Evolutionary conservation across 2,113 vertebrate genomes (phyloP), one percentile per base, ranked within the genome.

Genomic region (Tichodroma muraria): DNA sequence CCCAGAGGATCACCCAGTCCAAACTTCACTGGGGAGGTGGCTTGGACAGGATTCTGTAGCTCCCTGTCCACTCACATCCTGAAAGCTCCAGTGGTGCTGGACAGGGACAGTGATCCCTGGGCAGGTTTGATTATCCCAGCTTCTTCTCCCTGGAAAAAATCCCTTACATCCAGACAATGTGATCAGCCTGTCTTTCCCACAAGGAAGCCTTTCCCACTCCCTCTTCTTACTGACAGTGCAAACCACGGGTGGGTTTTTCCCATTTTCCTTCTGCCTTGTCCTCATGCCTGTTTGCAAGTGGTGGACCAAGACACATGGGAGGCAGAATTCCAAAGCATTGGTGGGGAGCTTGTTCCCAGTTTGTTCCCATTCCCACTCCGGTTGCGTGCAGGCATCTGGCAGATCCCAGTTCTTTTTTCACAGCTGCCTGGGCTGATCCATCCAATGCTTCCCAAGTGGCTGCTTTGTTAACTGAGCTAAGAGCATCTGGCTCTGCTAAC

Each of bases 291-390:
- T 52, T 35, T 25, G n/a, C n/a, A n/a, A n/a, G n/a, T n/a, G n/a
- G n/a, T n/a, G n/a, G n/a, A n/a, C n/a, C 17, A 25, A 10, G 9
- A 54, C 24, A n/a, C 28, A 24, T 0, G 1, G 2, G n/a, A 28
- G 31, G 8, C 40, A 56, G 30, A 24, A 40, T 25, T 49, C 65
- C 65, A 63, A 21, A 50, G 30, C 13, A 8, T 16, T 50, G 73
- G 20, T 60, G 56, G 42, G 56, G 9, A 59, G 20, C 5, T 28
- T 33, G 37, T 13, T 53, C 49, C 37, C 45, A 13, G 17, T 21
- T 37, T 25, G 14, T 7, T 40, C 50, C 37, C 47, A 7, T 5
- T 11, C 38, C 59, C 35, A 0, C 35, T 13, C 75, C 0, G 3
- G 13, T 73, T 52, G 92, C 68, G 31, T 96, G 95, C 73, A 24